Evolutionary conservation across 1,140 invertebrate genomes (phyloP), one percentile per base, ranked within the genome.

Genomic region (Meteorus sp.): DNA sequence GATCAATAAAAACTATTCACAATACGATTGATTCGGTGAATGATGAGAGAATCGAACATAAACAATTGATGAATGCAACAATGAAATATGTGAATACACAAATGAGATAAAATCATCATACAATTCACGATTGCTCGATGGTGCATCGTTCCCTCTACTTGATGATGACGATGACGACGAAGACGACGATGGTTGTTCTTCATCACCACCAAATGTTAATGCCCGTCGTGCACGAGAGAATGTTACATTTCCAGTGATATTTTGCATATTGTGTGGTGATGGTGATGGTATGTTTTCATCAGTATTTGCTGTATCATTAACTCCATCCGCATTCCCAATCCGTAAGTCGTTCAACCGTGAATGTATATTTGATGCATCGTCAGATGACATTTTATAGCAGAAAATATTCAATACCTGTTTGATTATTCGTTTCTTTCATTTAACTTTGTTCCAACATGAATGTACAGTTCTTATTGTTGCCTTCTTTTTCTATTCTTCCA

Each of bases 261-360:
- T 63, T 44, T 69, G 70, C 44, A 66, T 67, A 31, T 72, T 77
- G 45, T 71, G 71, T 7, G 69, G 63, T 2, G 68, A 63, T 44
- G 63, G 61, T 4, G 55, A 60, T n/a, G 23, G 20, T 5, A 31
- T 8, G 9, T 43, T 15, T 8, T 22, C 23, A 19, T 54, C 35
- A 4, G 5, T 8, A 23, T 4, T 20, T 29, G 61, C 31, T 45
- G 55, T 55, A 13, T 48, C 60, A 20, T 60, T 43, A 29, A 41
- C 61, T 7, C 45, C 56, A 60, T 66, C 52, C 27, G 37, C 50
- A 52, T 55, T 29, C 45, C 57, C 15, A 39, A 44, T 64, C n/a
- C 64, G 54, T 2, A 50, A 47, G 9, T 72, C 68, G 13, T 71
- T 66, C 15, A 19, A 9, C 19, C 15, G 8, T 48, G 2, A n/a